Conservation (phyloP, 1,140 invertebrate species). For the Delia radicum region DNA sequence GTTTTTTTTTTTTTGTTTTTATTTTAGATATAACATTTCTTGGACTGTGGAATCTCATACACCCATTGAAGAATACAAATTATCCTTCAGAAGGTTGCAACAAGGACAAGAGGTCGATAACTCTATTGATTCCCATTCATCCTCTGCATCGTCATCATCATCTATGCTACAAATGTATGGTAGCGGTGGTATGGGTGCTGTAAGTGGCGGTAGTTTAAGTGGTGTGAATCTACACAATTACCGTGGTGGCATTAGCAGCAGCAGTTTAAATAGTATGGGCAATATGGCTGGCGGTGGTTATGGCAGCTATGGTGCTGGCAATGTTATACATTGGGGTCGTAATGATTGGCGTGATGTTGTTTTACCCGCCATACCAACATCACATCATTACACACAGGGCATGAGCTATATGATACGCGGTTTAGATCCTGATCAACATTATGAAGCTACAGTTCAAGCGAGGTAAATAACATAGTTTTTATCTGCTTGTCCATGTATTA, state of each 20-base stretch:
- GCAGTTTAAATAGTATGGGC: conserved; percentile 18
- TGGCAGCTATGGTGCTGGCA: conserved; percentile 49
- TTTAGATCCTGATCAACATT: conserved; percentile 62
- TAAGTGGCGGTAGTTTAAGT: conserved; percentile 17
- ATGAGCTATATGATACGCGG: conserved; percentile 65
- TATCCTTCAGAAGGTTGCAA: conserved; percentile 64
- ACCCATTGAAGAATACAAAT: conserved; percentile 66
- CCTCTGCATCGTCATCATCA: conserved; percentile 41
- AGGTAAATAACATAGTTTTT: conserved; percentile 44
- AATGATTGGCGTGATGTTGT: conserved; percentile 65
- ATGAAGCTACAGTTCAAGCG: conserved; percentile 65
- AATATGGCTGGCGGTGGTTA: conserved; percentile 32
- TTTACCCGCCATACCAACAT: conserved; percentile 58
- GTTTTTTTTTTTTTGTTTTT: neutral
- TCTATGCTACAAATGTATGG: conserved; percentile 46
- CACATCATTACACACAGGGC: conserved; percentile 58
- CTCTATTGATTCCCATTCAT: conserved; percentile 56
- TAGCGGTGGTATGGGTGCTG: conserved; percentile 26
- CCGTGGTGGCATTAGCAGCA: conserved; percentile 32
- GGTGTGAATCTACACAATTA: conserved; percentile 39
- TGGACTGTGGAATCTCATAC: conserved; percentile 67
- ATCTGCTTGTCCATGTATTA: no score
- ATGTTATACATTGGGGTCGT: conserved; percentile 54
- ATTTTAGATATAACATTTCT: conserved; percentile 64
- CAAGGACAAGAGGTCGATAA: conserved; percentile 58